Percentiles rank a stretch among this genome's conserved stretches.
These are phyloP conservation scores for Andrena marginata DNA, from an alignment of 2,888 invertebrate species.

Conservation along the genomic window DNA sequence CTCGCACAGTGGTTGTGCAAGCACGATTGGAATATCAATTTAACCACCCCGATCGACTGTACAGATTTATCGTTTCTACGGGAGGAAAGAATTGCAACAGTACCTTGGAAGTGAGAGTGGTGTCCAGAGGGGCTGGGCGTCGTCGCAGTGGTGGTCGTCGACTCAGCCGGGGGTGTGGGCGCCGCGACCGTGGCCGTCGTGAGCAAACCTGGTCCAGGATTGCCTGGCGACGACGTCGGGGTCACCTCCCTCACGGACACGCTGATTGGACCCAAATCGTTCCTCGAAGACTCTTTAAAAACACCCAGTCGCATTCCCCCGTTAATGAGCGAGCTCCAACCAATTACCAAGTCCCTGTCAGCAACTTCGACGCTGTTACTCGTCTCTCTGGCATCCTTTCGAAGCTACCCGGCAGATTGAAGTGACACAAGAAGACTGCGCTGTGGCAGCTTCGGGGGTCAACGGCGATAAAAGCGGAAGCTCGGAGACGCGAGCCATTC, in stretches of 20 bases:
- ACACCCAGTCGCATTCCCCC: slow-evolving; percentile 5
- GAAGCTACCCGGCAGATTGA: not conserved
- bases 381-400: not conserved
- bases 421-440: not conserved
- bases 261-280: slow-evolving; percentile 81
- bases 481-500: not conserved
- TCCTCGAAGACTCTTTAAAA: slow-evolving; percentile 79
- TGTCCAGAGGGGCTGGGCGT: slow-evolving; percentile 80
- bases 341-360: not conserved
- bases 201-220: slow-evolving; percentile 81
- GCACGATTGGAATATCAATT: too few species aligned
- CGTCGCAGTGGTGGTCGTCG: slow-evolving; percentile 75
- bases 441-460: too few species aligned
- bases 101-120: slow-evolving; percentile 83
- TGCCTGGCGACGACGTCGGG: slow-evolving; percentile 80
- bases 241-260: slow-evolving; percentile 82
- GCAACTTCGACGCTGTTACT: not conserved
- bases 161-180: slow-evolving; percentile 81
- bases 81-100: not conserved
- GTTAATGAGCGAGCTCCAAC: not conserved
- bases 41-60: not conserved
- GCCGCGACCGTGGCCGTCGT: slow-evolving; percentile 82
- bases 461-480: not conserved
- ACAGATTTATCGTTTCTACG: not conserved
- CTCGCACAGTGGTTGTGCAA: not conserved